These are phyloP conservation scores for Drosophila nasuta DNA, from an alignment of 1,140 invertebrate species.

Conservation along the genomic window DNA sequence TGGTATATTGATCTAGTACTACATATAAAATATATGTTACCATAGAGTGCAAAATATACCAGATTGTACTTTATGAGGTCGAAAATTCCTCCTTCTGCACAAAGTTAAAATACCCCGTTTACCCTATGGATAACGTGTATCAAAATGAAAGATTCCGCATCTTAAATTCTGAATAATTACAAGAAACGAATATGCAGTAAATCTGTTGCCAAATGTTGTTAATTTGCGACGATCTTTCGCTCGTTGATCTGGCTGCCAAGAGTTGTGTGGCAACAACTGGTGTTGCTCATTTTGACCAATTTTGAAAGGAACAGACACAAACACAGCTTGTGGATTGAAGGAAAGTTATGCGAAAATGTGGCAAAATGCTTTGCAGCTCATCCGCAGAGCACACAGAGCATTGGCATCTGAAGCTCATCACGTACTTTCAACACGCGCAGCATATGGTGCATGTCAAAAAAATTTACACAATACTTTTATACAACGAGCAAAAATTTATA, in stretches of 20 bases:
- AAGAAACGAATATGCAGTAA: background rate
- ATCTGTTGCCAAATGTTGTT: background rate
- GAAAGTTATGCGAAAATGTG: conserved; percentile 51
- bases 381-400: conserved; percentile 25
- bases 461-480: conserved; percentile 54
- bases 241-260: background rate
- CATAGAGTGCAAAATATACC: too few species aligned
- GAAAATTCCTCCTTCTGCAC: too few species aligned
- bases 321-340: conserved; percentile 3
- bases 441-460: conserved; percentile 65
- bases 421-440: conserved; percentile 55
- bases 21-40: too few species aligned
- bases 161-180: background rate
- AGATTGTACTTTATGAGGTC: too few species aligned
- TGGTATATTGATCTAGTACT: too few species aligned
- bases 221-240: background rate
- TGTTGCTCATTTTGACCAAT: conserved; percentile 25
- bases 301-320: background rate
- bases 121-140: too few species aligned
- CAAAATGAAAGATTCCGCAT: too few species aligned
- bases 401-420: conserved; percentile 33
- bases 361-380: conserved; percentile 56
- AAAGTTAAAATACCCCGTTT: too few species aligned
- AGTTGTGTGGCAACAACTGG: background rate
- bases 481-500: conserved; percentile 27